phyloP scores from a whole-genome alignment of 2,888 invertebrate species.

The Acleris literana region DNA sequence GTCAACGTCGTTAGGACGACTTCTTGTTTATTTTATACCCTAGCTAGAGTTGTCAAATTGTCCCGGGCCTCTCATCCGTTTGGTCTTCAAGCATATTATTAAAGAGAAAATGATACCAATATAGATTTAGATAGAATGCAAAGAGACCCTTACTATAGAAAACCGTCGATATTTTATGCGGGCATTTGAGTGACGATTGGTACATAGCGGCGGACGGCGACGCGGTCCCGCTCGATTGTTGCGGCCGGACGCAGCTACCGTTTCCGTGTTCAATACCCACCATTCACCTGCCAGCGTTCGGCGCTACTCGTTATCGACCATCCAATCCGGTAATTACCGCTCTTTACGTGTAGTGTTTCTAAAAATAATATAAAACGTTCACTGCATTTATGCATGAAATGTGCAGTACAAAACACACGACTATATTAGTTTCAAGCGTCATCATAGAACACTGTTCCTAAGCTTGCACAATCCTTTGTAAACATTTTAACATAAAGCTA shows the following conservation, averaged over 20 bases:
- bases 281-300: constrained; percentile 57
- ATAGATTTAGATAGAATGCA: background rate
- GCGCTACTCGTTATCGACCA: constrained; percentile 57
- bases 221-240: constrained; percentile 56
- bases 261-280: constrained; percentile 66
- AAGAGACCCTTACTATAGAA: background rate
- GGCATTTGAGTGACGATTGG: constrained; percentile 22
- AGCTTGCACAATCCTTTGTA: background rate
- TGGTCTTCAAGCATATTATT: too few relatives aligned
- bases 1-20: too few relatives aligned
- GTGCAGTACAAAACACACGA: background rate
- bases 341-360: constrained; percentile 16
- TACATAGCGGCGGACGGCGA: constrained; percentile 44
- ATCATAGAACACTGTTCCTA: background rate
- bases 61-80: too few relatives aligned
- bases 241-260: constrained; percentile 72
- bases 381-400: background rate
- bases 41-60: too few relatives aligned
- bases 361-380: constrained; percentile 11
- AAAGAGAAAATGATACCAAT: too few relatives aligned
- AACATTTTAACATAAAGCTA: constrained; percentile 7
- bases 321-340: constrained; percentile 55
- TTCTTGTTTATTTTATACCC: too few relatives aligned
- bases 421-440: background rate
- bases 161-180: constrained; percentile 13